These are phyloP conservation scores for Anoplius nigerrimus DNA, from an alignment of 2,888 invertebrate genomes.

Conservation along the genomic window DNA sequence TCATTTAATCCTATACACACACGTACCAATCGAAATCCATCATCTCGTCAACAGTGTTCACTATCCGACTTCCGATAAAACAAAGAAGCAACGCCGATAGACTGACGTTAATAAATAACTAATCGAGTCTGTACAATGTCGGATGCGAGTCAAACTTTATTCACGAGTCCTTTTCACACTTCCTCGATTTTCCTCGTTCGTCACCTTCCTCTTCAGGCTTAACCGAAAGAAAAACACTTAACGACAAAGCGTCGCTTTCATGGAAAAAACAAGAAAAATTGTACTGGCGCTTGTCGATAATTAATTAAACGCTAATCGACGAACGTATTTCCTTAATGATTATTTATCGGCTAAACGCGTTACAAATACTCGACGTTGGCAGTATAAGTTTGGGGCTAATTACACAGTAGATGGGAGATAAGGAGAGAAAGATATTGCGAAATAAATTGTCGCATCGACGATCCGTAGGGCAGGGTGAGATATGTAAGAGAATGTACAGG, in stretches of 20 bases:
- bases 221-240: neutral
- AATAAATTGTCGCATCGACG: neutral
- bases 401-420: slow-evolving; percentile 5
- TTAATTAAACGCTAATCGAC: slow-evolving; percentile 4
- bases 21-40: slow-evolving; percentile 7
- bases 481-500: slow-evolving; percentile 10
- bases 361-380: slow-evolving; percentile 43
- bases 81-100: slow-evolving; percentile 31
- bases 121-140: slow-evolving; percentile 36
- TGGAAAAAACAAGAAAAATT: neutral
- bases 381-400: slow-evolving; percentile 28
- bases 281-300: slow-evolving; percentile 6
- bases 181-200: neutral
- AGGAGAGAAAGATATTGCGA: slow-evolving; percentile 4
- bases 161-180: slow-evolving; percentile 2
- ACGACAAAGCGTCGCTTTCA: neutral
- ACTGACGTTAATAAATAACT: slow-evolving; percentile 45
- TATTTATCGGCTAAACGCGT: slow-evolving; percentile 22
- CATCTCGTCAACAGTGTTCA: too few species aligned
- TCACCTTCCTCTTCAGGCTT: neutral
- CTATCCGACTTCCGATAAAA: slow-evolving; percentile 22
- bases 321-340: slow-evolving; percentile 12
- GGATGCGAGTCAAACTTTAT: slow-evolving; percentile 16
- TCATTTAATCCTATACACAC: slow-evolving; percentile 15
- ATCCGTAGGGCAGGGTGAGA: neutral